Percentiles rank a stretch among this genome's conserved stretches.
phyloP scores from a whole-genome alignment of 2,113 vertebrate species.

The Columba janthina region DNA sequence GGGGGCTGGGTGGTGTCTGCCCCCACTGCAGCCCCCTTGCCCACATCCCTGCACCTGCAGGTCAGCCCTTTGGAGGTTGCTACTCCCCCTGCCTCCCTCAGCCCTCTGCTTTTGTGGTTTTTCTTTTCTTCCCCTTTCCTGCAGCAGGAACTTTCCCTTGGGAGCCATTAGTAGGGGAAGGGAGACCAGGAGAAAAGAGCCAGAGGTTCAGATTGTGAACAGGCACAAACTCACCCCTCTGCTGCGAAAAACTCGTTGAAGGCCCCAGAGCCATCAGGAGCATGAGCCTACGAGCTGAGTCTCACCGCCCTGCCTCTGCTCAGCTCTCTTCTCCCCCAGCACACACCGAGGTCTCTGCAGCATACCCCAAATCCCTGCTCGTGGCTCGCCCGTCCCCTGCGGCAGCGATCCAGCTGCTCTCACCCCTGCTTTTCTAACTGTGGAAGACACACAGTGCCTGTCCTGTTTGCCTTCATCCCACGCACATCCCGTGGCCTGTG shows the following conservation, averaged over 20 bases:
- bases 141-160: not conserved
- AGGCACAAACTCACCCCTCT: not conserved
- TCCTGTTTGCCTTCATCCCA: no score
- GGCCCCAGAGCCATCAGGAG: not conserved
- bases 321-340: not conserved
- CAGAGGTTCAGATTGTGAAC: not conserved
- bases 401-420: not conserved
- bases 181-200: not conserved
- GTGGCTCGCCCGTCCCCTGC: fast-evolving
- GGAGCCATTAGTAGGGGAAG: not conserved
- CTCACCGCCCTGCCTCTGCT: not conserved
- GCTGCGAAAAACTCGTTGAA: not conserved
- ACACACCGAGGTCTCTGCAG: not conserved
- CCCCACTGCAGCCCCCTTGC: not conserved
- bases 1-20: no score
- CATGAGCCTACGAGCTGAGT: not conserved
- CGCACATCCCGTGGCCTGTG: no score
- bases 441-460: no score
- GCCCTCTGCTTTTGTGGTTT: not conserved
- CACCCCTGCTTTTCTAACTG: not conserved
- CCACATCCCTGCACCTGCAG: not conserved
- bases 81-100: not conserved
- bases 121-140: not conserved
- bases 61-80: fast-evolving
- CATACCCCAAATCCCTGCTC: not conserved